These are phyloP conservation scores for Thomomys bottae DNA, from an alignment of 2,113 vertebrate genomes.

Conservation along the genomic window DNA sequence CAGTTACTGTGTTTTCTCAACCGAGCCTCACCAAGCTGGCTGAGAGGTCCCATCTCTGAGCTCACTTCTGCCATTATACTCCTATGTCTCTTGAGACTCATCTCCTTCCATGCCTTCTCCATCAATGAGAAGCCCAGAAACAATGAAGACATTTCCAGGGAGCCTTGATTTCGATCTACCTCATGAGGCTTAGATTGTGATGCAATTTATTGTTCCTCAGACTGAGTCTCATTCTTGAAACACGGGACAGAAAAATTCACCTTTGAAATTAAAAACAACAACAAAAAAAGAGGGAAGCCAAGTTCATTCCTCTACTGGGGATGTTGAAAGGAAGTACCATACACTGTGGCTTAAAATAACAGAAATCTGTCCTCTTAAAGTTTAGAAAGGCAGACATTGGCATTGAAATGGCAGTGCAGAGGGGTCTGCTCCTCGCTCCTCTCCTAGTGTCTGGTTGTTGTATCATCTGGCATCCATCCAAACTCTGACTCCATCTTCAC, in stretches of 20 bases:
- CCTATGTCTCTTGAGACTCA: not conserved
- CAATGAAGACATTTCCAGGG: not conserved
- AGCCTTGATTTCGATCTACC: conserved; percentile 5
- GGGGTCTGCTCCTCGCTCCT: not conserved
- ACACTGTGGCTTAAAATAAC: not conserved
- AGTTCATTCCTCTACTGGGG: not conserved
- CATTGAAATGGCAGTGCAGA: not conserved
- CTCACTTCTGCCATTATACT: too few relatives aligned
- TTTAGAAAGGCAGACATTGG: not conserved
- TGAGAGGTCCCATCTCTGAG: not conserved
- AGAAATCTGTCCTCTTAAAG: not conserved
- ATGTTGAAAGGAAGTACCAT: not conserved
- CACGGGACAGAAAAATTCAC: not conserved
- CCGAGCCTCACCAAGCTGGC: not conserved
- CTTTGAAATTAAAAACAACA: too few relatives aligned
- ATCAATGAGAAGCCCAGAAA: not conserved
- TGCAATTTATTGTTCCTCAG: not conserved
- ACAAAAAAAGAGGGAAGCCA: not conserved
- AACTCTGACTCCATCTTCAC: not conserved
- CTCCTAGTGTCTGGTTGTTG: not conserved
- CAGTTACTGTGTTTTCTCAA: not conserved
- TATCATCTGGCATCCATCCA: not conserved
- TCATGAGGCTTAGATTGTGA: not conserved
- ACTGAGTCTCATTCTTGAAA: conserved; percentile 6
- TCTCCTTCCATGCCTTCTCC: not conserved